These are phyloP conservation scores for Sternarchorhynchus goeldii DNA, from an alignment of 2,797 vertebrate genomes.

Conservation along the genomic window DNA sequence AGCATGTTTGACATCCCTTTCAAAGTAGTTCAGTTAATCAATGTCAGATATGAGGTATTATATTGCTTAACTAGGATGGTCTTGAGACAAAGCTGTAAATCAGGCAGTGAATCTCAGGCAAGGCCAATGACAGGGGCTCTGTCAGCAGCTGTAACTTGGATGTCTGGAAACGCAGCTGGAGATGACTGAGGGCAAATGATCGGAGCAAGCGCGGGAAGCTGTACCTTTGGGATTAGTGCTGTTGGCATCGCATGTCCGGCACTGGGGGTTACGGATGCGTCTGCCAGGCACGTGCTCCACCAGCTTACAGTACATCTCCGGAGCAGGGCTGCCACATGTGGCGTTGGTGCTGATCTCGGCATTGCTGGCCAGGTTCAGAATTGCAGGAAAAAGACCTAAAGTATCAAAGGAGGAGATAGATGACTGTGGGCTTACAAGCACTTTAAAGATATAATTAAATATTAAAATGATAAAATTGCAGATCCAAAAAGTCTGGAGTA, in stretches of 20 bases:
- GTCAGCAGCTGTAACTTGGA: slow-evolving; percentile 2
- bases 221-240: slow-evolving; percentile 85
- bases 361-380: slow-evolving; percentile 91
- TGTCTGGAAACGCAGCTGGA: neutral
- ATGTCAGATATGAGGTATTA: neutral
- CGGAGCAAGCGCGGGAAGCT: neutral
- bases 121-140: neutral
- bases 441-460: neutral
- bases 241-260: slow-evolving; percentile 81
- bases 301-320: slow-evolving; percentile 92
- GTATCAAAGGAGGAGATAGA: neutral
- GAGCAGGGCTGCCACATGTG: slow-evolving; percentile 86
- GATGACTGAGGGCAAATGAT: neutral
- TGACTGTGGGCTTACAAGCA: neutral
- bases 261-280: slow-evolving; percentile 85
- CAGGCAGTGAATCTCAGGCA: neutral
- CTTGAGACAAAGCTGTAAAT: slow-evolving; percentile 2
- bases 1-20: neutral
- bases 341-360: slow-evolving; percentile 87
- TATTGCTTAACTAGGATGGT: neutral
- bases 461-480: too few relatives aligned
- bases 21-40: neutral
- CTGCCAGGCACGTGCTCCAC: slow-evolving; percentile 92
- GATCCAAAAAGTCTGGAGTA: neutral
- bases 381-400: slow-evolving; percentile 91